phyloP scores from a whole-genome alignment of 2,797 vertebrate genomes.

The Hippoglossus hippoglossus region DNA sequence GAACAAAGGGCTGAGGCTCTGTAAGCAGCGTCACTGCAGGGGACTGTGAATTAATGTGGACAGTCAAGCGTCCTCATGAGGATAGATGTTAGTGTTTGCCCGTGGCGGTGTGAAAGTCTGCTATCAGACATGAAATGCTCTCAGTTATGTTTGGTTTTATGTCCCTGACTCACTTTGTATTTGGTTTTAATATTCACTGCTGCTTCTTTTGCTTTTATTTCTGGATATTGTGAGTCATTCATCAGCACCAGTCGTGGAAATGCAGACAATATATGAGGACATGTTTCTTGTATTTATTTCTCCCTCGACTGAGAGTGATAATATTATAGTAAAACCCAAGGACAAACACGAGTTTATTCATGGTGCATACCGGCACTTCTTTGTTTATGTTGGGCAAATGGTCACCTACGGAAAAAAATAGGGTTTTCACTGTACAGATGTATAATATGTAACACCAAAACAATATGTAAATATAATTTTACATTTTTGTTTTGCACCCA shows the following conservation, averaged over 20 bases:
- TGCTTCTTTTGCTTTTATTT: slow-evolving; percentile 4
- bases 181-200: slow-evolving; percentile 22
- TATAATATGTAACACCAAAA: too few relatives aligned
- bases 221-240: slow-evolving; percentile 5
- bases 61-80: neutral
- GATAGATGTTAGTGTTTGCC: neutral
- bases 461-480: too few relatives aligned
- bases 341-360: neutral
- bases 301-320: neutral
- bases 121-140: neutral
- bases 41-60: neutral
- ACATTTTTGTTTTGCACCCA: too few relatives aligned
- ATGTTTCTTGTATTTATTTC: neutral
- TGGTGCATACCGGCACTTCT: neutral
- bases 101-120: neutral
- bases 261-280: neutral
- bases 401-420: neutral
- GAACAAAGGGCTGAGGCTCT: neutral
- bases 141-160: slow-evolving; percentile 1
- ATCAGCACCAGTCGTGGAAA: neutral
- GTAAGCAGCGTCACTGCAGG: neutral
- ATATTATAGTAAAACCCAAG: neutral
- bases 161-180: neutral
- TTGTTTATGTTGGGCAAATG: neutral
- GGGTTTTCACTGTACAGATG: too few relatives aligned